Percentiles rank a stretch among this genome's conserved stretches.
These are phyloP conservation scores for Sinocyclocheilus anshuiensis DNA, from an alignment of 2,113 vertebrate species.

Conservation along the genomic window DNA sequence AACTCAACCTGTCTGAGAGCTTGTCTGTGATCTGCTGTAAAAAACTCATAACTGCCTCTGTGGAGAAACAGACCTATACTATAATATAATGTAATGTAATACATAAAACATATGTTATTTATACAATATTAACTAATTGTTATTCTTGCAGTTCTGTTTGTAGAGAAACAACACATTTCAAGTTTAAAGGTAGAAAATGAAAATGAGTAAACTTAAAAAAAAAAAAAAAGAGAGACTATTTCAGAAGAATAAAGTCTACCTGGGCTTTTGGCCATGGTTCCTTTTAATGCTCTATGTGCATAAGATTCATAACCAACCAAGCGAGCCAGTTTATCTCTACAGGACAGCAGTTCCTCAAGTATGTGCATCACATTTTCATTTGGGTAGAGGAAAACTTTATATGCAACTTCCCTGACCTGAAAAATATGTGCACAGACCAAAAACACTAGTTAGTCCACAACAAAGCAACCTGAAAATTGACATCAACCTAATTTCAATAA, in stretches of 20 bases:
- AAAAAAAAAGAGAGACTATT: not conserved
- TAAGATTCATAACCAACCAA: constrained; percentile 90
- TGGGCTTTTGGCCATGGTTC: constrained; percentile 92
- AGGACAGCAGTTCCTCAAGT: constrained; percentile 86
- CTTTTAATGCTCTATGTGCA: constrained; percentile 90
- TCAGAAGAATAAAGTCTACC: constrained; percentile 69
- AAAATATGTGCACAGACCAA: not conserved
- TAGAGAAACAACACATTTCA: not conserved
- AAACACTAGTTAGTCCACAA: not conserved
- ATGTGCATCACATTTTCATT: constrained; percentile 78
- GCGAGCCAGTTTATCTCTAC: constrained; percentile 84
- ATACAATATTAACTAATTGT: not conserved
- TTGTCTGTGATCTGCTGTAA: constrained; percentile 89
- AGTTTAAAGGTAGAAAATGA: not conserved
- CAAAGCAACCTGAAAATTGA: not conserved
- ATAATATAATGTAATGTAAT: not conserved
- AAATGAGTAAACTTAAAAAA: not conserved
- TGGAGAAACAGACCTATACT: constrained; percentile 34
- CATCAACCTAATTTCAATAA: not conserved
- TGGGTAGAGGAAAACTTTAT: constrained; percentile 92
- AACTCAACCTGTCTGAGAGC: constrained; percentile 84
- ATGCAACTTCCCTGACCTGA: constrained; percentile 93
- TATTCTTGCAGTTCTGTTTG: not conserved
- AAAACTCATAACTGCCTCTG: constrained; percentile 92
- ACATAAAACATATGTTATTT: not conserved